Evolutionary conservation across 1,140 invertebrate genomes (phyloP).

Genomic region (Chironomus tepperi): DNA sequence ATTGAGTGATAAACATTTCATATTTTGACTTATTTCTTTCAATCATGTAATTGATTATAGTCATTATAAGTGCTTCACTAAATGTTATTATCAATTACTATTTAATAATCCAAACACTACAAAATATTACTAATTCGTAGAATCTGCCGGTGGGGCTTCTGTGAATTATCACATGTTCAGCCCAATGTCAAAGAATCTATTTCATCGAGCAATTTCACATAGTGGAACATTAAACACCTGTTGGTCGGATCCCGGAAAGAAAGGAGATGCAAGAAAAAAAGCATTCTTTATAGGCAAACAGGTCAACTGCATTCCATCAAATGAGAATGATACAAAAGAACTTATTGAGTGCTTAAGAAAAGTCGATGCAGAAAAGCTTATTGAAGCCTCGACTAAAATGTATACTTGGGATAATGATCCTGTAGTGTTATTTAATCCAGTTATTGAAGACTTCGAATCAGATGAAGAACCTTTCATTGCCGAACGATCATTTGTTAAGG

Average conservation of each 20-base stretch:
- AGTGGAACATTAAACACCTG: neutral
- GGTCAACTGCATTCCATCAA: neutral
- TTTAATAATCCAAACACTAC: too few relatives aligned
- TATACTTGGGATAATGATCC: slow-evolving; percentile 2
- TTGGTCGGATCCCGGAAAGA: neutral
- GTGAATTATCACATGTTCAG: slow-evolving; percentile 55
- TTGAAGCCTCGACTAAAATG: neutral
- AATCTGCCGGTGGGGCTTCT: slow-evolving; percentile 53
- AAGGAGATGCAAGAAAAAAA: neutral
- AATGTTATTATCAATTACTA: too few relatives aligned
- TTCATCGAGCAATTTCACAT: neutral
- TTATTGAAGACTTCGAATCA: neutral
- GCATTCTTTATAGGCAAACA: neutral
- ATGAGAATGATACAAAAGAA: neutral
- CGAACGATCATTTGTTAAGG: neutral
- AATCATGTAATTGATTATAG: too few relatives aligned
- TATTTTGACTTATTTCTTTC: too few relatives aligned
- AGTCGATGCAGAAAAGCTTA: neutral
- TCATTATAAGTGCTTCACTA: too few relatives aligned
- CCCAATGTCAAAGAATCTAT: slow-evolving; percentile 46
- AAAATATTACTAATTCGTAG: too few relatives aligned
- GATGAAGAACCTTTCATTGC: neutral
- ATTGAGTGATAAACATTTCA: neutral
- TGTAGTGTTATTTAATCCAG: neutral
- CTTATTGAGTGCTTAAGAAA: neutral